Evolutionary conservation across 2,113 vertebrate genomes (phyloP), one percentile per base, ranked within the genome.

Genomic region (Menura novaehollandiae): DNA sequence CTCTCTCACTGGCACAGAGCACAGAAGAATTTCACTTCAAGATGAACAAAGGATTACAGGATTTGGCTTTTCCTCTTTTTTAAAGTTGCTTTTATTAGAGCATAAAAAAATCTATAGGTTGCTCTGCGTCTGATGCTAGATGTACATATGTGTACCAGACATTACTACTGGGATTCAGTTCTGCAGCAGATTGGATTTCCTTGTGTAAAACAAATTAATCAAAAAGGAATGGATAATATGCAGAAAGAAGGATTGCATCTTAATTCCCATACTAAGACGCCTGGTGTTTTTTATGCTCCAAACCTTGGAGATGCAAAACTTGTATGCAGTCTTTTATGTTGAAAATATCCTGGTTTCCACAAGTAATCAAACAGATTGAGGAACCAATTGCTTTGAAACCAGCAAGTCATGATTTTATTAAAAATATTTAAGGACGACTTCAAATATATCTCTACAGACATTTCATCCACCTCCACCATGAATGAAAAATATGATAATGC

Each of bases 401-500:
- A 86, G 30, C 51, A 93, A 78, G 62, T 76, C 59, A 71, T 62
- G 75, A 78, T 63, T 93, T 95, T 88, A 90, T 93, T 74, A 77
- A 91, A 90, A 86, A 55, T 86, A 91, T 74, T 92, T 92, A 76
- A 88, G 35, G 28, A 86, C 53, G 26, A 55, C 60, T 93, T 92
- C 94, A 96, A 80, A 74, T 43, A 55, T n/a, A 67, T 67, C 55
- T 80, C 86, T 58, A 69, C 68, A 96, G 78, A 86, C 75, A 71
- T 80, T 74, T 69, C 56, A 93, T 88, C 90, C 81, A 81, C 93
- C 92, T 93, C 88, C 49, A 0, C 69, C 85, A 68, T 27, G 78
- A 93, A 89, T 75, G 78, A 91, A 85, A 88, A 91, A 90, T 64
- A 63, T 26, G 52, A 84, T 95, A 75, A 87, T 72, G 85, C 73